Conservation (phyloP, 2,888 invertebrate genomes). For the Kryphioiulus occultus region DNA sequence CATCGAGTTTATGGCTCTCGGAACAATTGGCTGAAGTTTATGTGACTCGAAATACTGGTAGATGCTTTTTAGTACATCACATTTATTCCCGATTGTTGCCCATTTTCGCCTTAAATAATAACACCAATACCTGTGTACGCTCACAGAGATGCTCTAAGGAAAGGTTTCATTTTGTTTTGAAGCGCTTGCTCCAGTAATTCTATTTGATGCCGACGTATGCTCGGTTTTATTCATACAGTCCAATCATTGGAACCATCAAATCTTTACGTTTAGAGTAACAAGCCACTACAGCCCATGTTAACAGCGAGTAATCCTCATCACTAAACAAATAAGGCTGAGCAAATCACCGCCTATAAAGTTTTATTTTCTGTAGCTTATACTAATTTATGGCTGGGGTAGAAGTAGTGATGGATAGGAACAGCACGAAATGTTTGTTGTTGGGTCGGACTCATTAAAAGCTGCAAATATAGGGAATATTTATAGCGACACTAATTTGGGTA, state of each 20-base stretch:
- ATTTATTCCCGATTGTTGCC: too few relatives aligned
- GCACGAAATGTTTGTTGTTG: not conserved
- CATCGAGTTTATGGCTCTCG: too few relatives aligned
- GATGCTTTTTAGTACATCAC: too few relatives aligned
- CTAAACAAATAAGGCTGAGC: conserved; percentile 13
- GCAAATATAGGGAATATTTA: conserved; percentile 2
- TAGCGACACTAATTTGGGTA: conserved; percentile 25
- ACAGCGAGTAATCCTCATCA: not conserved
- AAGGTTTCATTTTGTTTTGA: not conserved
- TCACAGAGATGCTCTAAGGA: too few relatives aligned
- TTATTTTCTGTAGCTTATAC: not conserved
- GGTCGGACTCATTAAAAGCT: conserved; percentile 7
- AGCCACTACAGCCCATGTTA: not conserved
- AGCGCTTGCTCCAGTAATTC: not conserved
- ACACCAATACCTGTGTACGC: too few relatives aligned
- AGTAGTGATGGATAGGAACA: not conserved
- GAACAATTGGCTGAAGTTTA: too few relatives aligned
- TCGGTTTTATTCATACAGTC: not conserved
- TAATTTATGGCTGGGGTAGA: not conserved
- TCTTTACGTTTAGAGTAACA: not conserved
- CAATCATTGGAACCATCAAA: not conserved
- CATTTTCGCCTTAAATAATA: too few relatives aligned
- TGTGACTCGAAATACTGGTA: too few relatives aligned
- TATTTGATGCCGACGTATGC: not conserved
- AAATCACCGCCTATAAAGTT: not conserved